Percentiles rank a stretch among this genome's conserved stretches.
phyloP scores from a whole-genome alignment of 2,888 invertebrate species.

The Hyalella azteca region DNA sequence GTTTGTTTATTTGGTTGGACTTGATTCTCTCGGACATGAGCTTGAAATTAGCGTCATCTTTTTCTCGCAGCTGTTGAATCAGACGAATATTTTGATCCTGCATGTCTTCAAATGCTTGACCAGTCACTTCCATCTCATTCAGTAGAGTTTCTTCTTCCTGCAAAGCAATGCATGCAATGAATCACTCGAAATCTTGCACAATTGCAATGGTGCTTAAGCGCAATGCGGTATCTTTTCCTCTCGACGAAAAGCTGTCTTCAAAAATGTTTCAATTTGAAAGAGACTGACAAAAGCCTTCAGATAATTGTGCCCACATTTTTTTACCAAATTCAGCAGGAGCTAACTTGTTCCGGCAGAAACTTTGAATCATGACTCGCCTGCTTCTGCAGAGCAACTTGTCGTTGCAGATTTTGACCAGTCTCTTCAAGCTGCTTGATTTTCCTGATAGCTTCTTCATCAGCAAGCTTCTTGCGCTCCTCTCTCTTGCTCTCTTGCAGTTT shows the following conservation, averaged over 20 bases:
- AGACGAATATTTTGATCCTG: conserved; percentile 96
- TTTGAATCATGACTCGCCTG: conserved; percentile 67
- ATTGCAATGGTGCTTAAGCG: no score
- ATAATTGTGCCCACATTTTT: no score
- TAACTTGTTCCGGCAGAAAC: no score
- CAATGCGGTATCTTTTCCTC: no score
- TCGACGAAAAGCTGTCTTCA: no score
- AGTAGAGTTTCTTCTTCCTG: conserved; percentile 94
- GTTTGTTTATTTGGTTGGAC: conserved; percentile 92
- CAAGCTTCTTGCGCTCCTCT: conserved; percentile 85
- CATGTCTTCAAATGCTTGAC: conserved; percentile 99
- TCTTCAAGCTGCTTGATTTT: conserved; percentile 95
- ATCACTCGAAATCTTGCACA: not conserved
- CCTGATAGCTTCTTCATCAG: conserved; percentile 91
- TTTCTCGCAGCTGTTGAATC: conserved; percentile 92
- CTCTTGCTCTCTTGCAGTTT: conserved; percentile 87
- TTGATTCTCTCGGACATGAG: conserved; percentile 97
- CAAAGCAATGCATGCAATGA: conserved; percentile 41
- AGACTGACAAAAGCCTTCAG: no score
- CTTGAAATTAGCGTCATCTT: conserved; percentile 98
- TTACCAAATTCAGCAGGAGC: no score
- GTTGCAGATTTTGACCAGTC: conserved; percentile 87
- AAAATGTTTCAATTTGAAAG: no score
- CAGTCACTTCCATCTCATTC: conserved; percentile 99
- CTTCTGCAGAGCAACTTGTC: conserved; percentile 85